phyloP scores from a whole-genome alignment of 2,113 vertebrate species.

The Orcinus orca region DNA sequence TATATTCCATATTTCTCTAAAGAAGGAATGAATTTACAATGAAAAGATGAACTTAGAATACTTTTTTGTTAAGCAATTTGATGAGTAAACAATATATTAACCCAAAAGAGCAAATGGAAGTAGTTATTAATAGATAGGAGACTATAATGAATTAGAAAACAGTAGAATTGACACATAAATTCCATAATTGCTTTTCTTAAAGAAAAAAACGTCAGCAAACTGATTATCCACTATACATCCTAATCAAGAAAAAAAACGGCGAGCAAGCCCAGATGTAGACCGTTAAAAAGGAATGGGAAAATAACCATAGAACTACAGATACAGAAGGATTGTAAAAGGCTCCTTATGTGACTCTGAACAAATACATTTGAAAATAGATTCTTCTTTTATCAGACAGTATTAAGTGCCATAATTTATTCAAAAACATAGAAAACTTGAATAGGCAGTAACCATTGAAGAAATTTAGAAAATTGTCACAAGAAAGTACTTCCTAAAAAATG shows the following conservation, averaged over 20 bases:
- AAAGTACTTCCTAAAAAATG: background rate
- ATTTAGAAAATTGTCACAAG: background rate
- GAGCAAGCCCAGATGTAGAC: background rate
- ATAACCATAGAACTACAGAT: background rate
- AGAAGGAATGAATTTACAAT: constrained; percentile 8
- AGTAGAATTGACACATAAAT: background rate
- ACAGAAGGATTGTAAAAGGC: background rate
- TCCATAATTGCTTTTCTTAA: constrained; percentile 10
- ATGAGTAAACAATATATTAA: background rate
- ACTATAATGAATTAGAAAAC: background rate
- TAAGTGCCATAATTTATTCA: constrained; percentile 21
- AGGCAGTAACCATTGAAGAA: background rate
- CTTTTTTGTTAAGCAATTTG: constrained; percentile 14
- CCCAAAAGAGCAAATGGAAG: background rate
- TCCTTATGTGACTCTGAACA: background rate
- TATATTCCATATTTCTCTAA: background rate
- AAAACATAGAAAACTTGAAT: background rate
- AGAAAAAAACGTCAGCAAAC: background rate
- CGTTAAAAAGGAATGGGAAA: background rate
- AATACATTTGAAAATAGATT: constrained; percentile 30
- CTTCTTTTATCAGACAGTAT: background rate
- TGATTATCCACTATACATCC: background rate
- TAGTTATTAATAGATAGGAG: constrained; percentile 7
- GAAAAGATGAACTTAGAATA: constrained; percentile 4
- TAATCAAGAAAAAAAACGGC: constrained; percentile 4